phyloP scores from a whole-genome alignment of 2,888 invertebrate genomes.

The Xanthia icteritia region DNA sequence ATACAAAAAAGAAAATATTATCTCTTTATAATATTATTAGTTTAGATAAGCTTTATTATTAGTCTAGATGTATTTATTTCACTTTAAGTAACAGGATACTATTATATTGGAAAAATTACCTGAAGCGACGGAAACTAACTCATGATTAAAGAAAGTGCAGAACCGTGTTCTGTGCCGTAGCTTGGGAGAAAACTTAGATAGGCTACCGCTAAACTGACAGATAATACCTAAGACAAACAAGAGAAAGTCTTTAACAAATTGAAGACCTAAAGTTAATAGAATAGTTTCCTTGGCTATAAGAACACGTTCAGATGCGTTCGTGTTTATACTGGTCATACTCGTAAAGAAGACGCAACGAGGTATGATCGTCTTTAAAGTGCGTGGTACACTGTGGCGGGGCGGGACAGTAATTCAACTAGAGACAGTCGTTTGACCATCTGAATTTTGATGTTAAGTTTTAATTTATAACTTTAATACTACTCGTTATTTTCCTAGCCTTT shows the following conservation, averaged over 20 bases:
- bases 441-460: not conserved
- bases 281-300: conserved; percentile 21
- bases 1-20: too few species aligned
- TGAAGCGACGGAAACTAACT: not conserved
- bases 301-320: conserved; percentile 50
- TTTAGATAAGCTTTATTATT: too few species aligned
- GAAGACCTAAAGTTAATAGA: conserved; percentile 7
- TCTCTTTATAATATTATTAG: too few species aligned
- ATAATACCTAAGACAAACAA: too few species aligned
- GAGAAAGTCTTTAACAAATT: not conserved
- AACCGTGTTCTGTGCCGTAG: not conserved
- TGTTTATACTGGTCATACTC: conserved; percentile 51
- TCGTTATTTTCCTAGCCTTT: too few species aligned
- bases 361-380: conserved; percentile 56
- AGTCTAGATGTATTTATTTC: too few species aligned
- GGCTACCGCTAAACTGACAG: not conserved
- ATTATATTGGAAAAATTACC: not conserved
- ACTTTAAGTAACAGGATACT: not conserved
- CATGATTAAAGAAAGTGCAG: not conserved
- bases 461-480: too few species aligned
- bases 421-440: not conserved
- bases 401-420: conserved; percentile 21
- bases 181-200: not conserved
- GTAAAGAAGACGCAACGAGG: conserved; percentile 46
- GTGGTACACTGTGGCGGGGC: not conserved